Evolutionary conservation across 2,797 vertebrate species (phyloP).

Genomic region (Chaetodon trifasciatus): DNA sequence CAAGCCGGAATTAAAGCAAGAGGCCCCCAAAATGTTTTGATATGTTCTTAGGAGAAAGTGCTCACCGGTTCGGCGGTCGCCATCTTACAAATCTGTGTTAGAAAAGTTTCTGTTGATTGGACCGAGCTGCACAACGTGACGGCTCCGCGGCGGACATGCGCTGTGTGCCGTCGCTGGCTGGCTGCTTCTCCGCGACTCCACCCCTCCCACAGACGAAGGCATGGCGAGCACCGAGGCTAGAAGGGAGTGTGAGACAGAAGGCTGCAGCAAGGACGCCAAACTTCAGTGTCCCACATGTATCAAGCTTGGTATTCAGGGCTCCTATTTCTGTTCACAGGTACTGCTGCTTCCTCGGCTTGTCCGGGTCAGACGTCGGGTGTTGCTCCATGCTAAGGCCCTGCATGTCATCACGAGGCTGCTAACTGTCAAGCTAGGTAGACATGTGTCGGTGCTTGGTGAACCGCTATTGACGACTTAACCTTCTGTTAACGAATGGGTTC

Average conservation of each 20-base stretch:
- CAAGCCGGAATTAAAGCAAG: not conserved
- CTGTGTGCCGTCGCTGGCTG: constrained; percentile 38
- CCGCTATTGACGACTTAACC: constrained; percentile 1
- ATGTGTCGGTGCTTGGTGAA: constrained; percentile 46
- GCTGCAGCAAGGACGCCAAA: constrained; percentile 94
- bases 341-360: constrained; percentile 2
- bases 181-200: constrained; percentile 57
- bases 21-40: constrained; percentile 45
- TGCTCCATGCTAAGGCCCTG: constrained; percentile 55
- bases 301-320: constrained; percentile 97
- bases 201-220: constrained; percentile 74
- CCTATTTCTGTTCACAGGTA: constrained; percentile 99
- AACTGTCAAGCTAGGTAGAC: constrained; percentile 67
- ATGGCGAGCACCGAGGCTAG: constrained; percentile 91
- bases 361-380: not conserved
- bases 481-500: not conserved
- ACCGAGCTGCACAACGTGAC: constrained; percentile 79
- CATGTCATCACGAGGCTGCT: constrained; percentile 75
- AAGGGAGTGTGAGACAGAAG: constrained; percentile 95
- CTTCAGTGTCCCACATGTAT: constrained; percentile 98
- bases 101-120: constrained; percentile 87
- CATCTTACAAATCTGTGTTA: constrained; percentile 93
- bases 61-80: constrained; percentile 99
- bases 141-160: constrained; percentile 62
- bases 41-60: constrained; percentile 71